Evolutionary conservation across 2,113 vertebrate species (phyloP), one percentile per base, ranked within the genome.

Genomic region (Tragulus kanchil): DNA sequence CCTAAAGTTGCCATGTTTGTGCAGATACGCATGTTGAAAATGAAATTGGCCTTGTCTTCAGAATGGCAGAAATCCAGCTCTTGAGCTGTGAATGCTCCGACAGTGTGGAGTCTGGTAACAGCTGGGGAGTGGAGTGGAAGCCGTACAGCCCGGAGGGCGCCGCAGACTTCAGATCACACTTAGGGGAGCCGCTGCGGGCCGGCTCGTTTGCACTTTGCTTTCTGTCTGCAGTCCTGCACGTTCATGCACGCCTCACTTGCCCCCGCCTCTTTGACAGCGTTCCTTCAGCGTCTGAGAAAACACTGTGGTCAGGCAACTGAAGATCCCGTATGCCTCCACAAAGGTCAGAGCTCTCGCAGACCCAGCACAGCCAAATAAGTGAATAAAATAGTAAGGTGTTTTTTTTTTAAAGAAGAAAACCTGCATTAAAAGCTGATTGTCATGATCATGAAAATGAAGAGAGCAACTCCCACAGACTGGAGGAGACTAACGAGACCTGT

Each of bases 131-230:
- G 11, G 52, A 8, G 17, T 17, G 8, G 87, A 21, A 36, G 25
- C 28, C 65, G 8, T 1, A 4, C 12, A 3, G 14, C 52, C 19
- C 13, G 0, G 59, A 13, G 1, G 3, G 8, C 26, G 0, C 16
- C 15, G 11, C 59, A 16, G 54, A 25, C 23, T 6, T 10, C 45
- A 4, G 15, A 6, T 9, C 5, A 7, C 17, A 5, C 31, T 11
- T 12, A 23, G 12, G 42, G 25, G 25, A 8, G 54, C 54, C 4
- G 10, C 42, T 69, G n/a, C 8, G 12, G 19, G 59, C 71, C 82
- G 6, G 28, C 4, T 21, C 54, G 10, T 4, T 56, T 25, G 2
- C 54, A 8, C 4, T 26, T 16, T 62, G 5, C 3, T 23, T 58
- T 42, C 50, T 23, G 16, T 73, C 42, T 31, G 9, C 45, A 45